phyloP scores from a whole-genome alignment of 2,888 invertebrate genomes.

The Drosophila cracens region DNA sequence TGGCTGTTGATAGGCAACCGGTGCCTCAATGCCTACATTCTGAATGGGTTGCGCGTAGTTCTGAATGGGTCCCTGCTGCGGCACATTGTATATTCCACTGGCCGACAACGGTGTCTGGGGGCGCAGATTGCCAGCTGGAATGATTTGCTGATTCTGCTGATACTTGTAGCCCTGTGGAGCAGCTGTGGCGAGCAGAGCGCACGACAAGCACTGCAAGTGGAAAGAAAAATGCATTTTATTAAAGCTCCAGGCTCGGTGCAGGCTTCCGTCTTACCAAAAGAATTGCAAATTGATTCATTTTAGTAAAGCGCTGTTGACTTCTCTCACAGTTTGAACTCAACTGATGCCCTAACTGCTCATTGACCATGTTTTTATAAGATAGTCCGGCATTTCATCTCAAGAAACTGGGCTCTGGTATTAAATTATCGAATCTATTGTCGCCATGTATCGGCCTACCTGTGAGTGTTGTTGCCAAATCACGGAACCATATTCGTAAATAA shows the following conservation, averaged over 20 bases:
- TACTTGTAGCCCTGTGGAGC: slow-evolving; percentile 78
- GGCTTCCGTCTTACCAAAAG: slow-evolving; percentile 66
- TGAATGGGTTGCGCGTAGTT: slow-evolving; percentile 31
- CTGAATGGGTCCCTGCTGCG: slow-evolving; percentile 47
- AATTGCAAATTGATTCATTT: slow-evolving; percentile 72
- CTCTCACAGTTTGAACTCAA: slow-evolving; percentile 47
- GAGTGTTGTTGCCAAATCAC: slow-evolving; percentile 71
- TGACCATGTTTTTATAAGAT: slow-evolving; percentile 71
- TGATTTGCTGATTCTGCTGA: slow-evolving; percentile 42
- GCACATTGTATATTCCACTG: slow-evolving; percentile 67
- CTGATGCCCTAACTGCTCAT: slow-evolving; percentile 56
- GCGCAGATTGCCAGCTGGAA: slow-evolving; percentile 65
- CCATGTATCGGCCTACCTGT: slow-evolving; percentile 26
- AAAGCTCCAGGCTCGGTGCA: background rate
- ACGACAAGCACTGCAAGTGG: slow-evolving; percentile 62
- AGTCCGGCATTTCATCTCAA: slow-evolving; percentile 27
- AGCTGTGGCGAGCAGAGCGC: slow-evolving; percentile 48
- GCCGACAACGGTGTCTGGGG: slow-evolving; percentile 62
- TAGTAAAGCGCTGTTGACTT: slow-evolving; percentile 28
- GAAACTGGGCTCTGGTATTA: slow-evolving; percentile 57
- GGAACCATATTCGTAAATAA: slow-evolving; percentile 63
- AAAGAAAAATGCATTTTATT: background rate
- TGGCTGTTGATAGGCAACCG: slow-evolving; percentile 19
- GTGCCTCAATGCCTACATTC: slow-evolving; percentile 17
- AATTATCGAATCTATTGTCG: slow-evolving; percentile 66